Base-by-base conservation (phyloP, 2,888 invertebrate species). In the Argyresthia goedartella region DNA sequence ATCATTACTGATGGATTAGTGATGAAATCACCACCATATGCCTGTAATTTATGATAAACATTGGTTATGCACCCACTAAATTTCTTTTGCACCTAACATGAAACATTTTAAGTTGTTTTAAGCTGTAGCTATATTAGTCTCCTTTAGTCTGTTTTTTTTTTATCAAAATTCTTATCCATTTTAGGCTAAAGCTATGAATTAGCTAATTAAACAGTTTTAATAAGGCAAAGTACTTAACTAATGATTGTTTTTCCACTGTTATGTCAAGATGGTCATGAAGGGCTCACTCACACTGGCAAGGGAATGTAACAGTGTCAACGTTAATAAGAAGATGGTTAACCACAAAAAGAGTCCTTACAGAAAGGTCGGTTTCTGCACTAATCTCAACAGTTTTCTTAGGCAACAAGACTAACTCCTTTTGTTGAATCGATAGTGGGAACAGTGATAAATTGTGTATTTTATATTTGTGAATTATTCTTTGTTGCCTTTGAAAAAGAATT, bases 221-320 rank as follows among this genome's bases (percentile, higher is more conserved):
- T 36, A n/a, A n/a, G 46, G 49, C 50, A 43, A 50, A 43, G 50
- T 43, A 41, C 15, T 49, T 43, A 11, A 53, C 42, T 53, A 53
- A 53, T 53, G 6, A 10, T 39, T 33, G 44, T 53, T 50, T 53
- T 78, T 76, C 64, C 64, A 66, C 66, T 68, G 60, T n/a, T n/a
- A n/a, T n/a, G n/a, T n/a, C 76, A 73, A 84, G 84, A 82, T 78
- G 73, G 79, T 79, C 72, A 85, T 84, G 85, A 81, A 84, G 84
- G 81, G 80, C 81, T 80, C 79, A 62, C 66, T 82, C 67, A 77
- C 73, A 69, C 71, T 74, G 76, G 78, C 76, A 73, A 80, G 71
- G 70, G 76, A 75, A 62, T 69, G 64, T 73, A 73, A 73, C 73
- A 65, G 71, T 73, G 81, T 82, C 62, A 75, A 75, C 65, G 62